Evolutionary conservation across 2,113 vertebrate genomes (phyloP).

Genomic region (Rutilus rutilus): DNA sequence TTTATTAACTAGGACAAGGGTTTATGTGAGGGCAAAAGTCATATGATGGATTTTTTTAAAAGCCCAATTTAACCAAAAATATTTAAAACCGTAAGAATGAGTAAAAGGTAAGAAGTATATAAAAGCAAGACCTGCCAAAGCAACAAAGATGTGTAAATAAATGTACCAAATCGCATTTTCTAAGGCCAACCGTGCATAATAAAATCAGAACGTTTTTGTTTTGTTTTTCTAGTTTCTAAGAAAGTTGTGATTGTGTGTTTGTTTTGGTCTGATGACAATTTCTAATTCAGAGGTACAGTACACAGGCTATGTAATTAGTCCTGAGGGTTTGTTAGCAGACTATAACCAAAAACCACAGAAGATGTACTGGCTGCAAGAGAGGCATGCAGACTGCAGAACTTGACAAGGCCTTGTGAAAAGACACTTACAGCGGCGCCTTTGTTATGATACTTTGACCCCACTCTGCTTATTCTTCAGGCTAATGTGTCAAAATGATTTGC

Average conservation of each 20-base stretch:
- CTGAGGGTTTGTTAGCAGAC: conserved; percentile 18
- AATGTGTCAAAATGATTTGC: conserved; percentile 19
- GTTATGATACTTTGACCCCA: conserved; percentile 11
- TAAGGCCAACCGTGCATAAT: neutral
- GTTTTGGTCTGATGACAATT: neutral
- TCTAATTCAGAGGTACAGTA: neutral
- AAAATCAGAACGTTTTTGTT: too few relatives aligned
- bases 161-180: neutral
- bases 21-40: neutral
- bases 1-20: neutral
- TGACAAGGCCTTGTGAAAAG: conserved; percentile 14
- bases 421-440: conserved; percentile 12
- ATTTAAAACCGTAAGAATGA: neutral
- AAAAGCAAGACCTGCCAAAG: too few relatives aligned
- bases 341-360: conserved; percentile 1
- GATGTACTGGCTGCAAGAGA: conserved; percentile 2
- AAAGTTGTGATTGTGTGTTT: neutral
- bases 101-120: neutral
- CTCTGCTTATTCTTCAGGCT: conserved; percentile 23
- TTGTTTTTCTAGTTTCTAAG: too few relatives aligned
- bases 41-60: too few relatives aligned
- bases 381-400: neutral
- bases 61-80: neutral
- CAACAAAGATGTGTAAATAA: neutral
- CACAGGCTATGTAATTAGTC: neutral